These are phyloP conservation scores for Cybosia mesomella DNA, from an alignment of 2,888 invertebrate genomes.

Conservation along the genomic window DNA sequence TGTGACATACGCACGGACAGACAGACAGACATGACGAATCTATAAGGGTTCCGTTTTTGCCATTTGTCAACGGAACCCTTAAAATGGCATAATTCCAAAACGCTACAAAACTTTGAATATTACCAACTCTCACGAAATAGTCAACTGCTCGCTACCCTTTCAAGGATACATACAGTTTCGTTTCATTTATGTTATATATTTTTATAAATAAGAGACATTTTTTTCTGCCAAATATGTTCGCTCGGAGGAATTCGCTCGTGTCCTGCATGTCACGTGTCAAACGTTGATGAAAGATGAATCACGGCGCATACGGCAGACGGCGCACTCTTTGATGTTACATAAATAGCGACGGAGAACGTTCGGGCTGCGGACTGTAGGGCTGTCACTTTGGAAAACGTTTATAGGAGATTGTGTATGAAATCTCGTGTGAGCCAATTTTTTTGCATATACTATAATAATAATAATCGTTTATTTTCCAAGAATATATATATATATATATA, in stretches of 20 bases:
- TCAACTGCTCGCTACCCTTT: background rate
- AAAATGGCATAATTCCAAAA: too few species aligned
- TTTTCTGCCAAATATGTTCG: slow-evolving; percentile 1
- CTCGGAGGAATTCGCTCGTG: slow-evolving; percentile 11
- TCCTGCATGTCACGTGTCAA: slow-evolving; percentile 47
- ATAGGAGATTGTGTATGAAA: too few species aligned
- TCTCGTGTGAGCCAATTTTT: background rate
- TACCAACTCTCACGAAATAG: background rate
- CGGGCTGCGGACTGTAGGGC: slow-evolving; percentile 34
- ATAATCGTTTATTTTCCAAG: too few species aligned
- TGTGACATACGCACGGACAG: too few species aligned
- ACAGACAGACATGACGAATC: too few species aligned
- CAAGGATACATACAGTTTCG: background rate
- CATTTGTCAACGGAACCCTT: too few species aligned
- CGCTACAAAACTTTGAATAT: background rate
- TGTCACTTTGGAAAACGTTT: slow-evolving; percentile 20
- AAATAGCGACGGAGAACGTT: slow-evolving; percentile 35
- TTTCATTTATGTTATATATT: background rate
- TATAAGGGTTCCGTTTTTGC: too few species aligned
- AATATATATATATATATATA: too few species aligned
- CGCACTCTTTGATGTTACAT: slow-evolving; percentile 53
- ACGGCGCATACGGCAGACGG: slow-evolving; percentile 44
- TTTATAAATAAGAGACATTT: background rate
- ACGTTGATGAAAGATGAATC: slow-evolving; percentile 56
- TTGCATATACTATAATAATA: too few species aligned